phyloP scores from a whole-genome alignment of 2,113 vertebrate species.

The Uria aalge region DNA sequence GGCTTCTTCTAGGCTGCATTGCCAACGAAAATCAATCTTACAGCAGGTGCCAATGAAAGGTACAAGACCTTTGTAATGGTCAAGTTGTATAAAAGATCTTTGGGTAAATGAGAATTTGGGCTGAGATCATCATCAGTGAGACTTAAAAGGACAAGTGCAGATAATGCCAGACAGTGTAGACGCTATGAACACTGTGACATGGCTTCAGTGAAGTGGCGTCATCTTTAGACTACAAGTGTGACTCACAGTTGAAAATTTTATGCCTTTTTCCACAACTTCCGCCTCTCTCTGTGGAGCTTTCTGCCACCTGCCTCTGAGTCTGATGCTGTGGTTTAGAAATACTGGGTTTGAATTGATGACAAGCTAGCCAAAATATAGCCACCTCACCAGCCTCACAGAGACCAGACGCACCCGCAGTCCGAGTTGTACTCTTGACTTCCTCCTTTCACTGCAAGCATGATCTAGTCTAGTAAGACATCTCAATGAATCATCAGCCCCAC shows the following conservation, averaged over 20 bases:
- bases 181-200: fast-evolving
- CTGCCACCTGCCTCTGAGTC: neutral
- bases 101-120: neutral
- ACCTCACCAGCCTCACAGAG: neutral
- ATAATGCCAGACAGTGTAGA: neutral
- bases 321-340: neutral
- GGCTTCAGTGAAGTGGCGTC: neutral
- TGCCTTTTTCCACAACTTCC: neutral
- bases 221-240: neutral
- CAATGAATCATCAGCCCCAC: neutral
- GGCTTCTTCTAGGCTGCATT: neutral
- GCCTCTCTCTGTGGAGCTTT: neutral
- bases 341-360: fast-evolving
- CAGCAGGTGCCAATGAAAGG: neutral
- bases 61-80: neutral
- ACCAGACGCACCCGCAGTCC: fast-evolving
- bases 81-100: neutral
- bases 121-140: neutral
- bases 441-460: neutral
- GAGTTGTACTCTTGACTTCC: neutral
- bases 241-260: neutral
- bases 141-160: neutral
- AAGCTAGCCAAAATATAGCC: neutral
- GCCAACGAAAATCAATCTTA: neutral
- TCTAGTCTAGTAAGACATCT: neutral